phyloP scores from a whole-genome alignment of 2,888 invertebrate genomes.

The Lasioglossum zephyrum region DNA sequence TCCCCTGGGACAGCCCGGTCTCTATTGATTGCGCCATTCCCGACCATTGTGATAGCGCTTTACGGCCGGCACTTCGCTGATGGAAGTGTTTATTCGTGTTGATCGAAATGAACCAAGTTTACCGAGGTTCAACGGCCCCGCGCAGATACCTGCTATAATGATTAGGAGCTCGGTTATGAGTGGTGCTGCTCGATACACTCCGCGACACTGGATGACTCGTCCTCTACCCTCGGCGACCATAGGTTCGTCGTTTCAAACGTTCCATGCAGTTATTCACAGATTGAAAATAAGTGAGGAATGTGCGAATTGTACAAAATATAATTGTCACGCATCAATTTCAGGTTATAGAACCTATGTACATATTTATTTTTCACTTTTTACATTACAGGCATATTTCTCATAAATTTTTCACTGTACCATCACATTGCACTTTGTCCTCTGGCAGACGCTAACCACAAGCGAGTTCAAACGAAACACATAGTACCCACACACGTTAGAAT shows the following conservation, averaged over 20 bases:
- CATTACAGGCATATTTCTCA: background rate
- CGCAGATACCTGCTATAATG: background rate
- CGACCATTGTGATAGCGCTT: background rate
- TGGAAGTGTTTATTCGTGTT: background rate
- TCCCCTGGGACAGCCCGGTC: background rate
- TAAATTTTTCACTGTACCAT: background rate
- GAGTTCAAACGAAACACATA: background rate
- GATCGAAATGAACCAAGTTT: background rate
- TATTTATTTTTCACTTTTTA: background rate
- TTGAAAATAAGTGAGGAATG: background rate
- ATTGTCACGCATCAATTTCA: background rate
- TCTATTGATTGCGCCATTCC: conserved; percentile 9
- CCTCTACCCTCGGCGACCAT: background rate
- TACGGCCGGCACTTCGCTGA: background rate
- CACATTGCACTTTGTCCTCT: background rate
- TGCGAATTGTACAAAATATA: background rate
- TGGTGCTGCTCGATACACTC: background rate
- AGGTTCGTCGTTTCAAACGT: background rate
- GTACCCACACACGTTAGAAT: background rate
- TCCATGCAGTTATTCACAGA: background rate
- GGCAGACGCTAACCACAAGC: background rate
- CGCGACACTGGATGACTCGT: background rate
- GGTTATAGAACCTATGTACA: no score
- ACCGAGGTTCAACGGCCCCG: background rate
- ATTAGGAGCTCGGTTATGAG: background rate